Conservation (phyloP, 2,113 vertebrate genomes). For the Hyperopisus bebe region DNA sequence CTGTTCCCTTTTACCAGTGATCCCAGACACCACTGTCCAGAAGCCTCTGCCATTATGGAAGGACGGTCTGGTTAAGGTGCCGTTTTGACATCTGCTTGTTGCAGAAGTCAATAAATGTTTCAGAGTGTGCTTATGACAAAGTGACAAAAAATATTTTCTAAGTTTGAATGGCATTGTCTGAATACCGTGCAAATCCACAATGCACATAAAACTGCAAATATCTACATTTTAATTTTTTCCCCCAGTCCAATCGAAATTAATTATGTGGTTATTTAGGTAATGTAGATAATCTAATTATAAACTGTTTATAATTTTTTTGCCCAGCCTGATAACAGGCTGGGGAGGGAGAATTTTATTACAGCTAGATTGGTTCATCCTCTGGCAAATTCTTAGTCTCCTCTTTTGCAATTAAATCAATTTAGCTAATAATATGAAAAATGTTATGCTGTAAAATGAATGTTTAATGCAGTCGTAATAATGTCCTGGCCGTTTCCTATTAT, state of each 20-base stretch:
- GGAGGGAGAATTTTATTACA: not conserved
- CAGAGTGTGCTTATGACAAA: not conserved
- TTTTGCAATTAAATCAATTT: constrained; percentile 6
- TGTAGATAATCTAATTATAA: not conserved
- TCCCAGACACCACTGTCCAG: not conserved
- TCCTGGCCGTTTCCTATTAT: not conserved
- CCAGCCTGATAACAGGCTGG: not conserved
- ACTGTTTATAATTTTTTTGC: not conserved
- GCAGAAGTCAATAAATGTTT: not conserved
- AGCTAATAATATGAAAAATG: not conserved
- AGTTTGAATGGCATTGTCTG: not conserved
- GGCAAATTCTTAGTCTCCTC: not conserved
- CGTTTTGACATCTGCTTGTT: not conserved
- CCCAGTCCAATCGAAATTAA: not conserved
- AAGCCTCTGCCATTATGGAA: not conserved
- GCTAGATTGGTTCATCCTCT: not conserved
- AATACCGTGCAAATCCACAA: too few species aligned
- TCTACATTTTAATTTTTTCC: not conserved
- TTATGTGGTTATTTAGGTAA: not conserved
- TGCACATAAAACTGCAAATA: not conserved
- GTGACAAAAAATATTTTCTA: not conserved
- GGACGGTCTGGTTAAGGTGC: not conserved
- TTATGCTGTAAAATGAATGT: not conserved
- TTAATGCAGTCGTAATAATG: not conserved
- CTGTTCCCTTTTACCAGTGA: not conserved